phyloP scores from a whole-genome alignment of 2,113 vertebrate species.

The Colistium nudipinnis region DNA sequence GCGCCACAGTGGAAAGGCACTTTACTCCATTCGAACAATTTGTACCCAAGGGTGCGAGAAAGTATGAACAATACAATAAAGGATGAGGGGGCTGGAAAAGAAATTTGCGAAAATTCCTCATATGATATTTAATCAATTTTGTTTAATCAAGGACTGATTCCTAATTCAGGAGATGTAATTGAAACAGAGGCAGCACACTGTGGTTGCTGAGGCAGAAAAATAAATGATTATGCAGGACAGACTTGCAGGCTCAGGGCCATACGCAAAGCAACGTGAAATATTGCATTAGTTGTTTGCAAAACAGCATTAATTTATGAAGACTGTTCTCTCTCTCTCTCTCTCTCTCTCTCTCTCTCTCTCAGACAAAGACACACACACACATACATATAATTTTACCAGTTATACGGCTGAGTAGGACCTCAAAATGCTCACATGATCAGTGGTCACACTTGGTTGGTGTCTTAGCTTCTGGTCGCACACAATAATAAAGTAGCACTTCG shows the following conservation, averaged over 20 bases:
- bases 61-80: constrained; percentile 31
- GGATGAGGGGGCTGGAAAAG: neutral
- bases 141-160: constrained; percentile 70
- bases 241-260: constrained; percentile 45
- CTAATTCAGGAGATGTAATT: constrained; percentile 69
- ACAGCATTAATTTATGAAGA: constrained; percentile 22
- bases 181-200: constrained; percentile 47
- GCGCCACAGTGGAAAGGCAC: constrained; percentile 14
- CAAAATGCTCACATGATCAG: neutral
- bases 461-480: neutral
- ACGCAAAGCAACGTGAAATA: constrained; percentile 37
- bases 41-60: constrained; percentile 24
- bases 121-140: constrained; percentile 72
- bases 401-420: constrained; percentile 1
- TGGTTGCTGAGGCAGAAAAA: constrained; percentile 46
- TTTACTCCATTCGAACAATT: constrained; percentile 31
- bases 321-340: neutral
- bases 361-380: constrained; percentile 4
- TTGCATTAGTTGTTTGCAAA: constrained; percentile 44
- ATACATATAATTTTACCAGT: constrained; percentile 9
- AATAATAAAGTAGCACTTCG: constrained; percentile 5
- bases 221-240: constrained; percentile 44
- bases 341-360: constrained; percentile 4
- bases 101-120: constrained; percentile 59
- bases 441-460: neutral